Evolutionary conservation across 2,888 invertebrate species (phyloP), one percentile per base, ranked within the genome.

Genomic region (Nomada hirtipes): DNA sequence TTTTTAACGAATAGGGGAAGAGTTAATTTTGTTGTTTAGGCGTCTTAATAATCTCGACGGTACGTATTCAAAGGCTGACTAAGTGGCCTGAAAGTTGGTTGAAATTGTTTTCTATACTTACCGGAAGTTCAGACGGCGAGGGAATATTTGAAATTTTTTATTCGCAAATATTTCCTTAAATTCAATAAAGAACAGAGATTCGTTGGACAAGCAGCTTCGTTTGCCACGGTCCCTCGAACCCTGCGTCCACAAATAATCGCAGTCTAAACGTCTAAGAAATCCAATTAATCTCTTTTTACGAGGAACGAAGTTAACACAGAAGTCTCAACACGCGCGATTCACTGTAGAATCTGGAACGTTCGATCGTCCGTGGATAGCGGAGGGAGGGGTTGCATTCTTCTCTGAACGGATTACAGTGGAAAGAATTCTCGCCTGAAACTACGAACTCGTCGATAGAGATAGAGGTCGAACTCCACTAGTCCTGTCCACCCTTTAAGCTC

Each of bases 391-490:
- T 88, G 86, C 89, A 89, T 90, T 88, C 88, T 88, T 87, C 89
- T 85, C 83, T 72, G 53, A 86, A 83, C 83, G 89, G 91, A 90
- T 91, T 90, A 91, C 87, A 84, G 78, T 57, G 76, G 79, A 82
- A 87, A 87, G 88, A 88, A 90, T 89, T 83, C 84, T 76, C 76
- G 59, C 70, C 76, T 68, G 68, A 60, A 72, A 69, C 75, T 52
- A 72, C 64, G 81, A 82, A 87, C 85, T 83, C 87, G 85, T 78
- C 88, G 90, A 88, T 86, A 83, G 88, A 89, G 90, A 89, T 89
- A 90, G 84, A 70, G 69, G 7, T 7, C 2, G 59, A 59, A 59
- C 9, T 55, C 50, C 20, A 26, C 47, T 29, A 55, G 60, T 47
- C 57, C 53, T 55, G 52, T 36, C 36, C 44, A 53, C n/a, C 61